Percentiles rank a stretch among this genome's conserved stretches.
Conservation (phyloP, 2,797 vertebrate genomes). For the Manis javanica region DNA sequence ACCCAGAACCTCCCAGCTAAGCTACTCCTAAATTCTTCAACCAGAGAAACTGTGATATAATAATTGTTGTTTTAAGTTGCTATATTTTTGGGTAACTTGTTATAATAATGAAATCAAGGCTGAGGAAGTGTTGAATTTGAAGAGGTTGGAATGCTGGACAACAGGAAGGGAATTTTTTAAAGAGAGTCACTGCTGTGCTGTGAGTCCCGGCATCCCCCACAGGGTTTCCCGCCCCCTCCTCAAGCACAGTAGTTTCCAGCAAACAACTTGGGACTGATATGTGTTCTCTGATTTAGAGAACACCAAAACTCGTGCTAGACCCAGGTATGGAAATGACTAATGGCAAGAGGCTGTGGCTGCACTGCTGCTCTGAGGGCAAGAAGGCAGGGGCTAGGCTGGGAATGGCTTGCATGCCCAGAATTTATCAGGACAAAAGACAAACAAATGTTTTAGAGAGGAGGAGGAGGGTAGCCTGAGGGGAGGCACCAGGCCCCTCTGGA, state of each 20-base stretch:
- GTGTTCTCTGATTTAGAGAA: background rate
- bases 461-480: too few species aligned
- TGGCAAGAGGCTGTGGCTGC: background rate
- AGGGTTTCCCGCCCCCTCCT: fast-evolving
- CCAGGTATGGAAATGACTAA: background rate
- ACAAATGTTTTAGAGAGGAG: too few species aligned
- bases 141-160: background rate
- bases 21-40: background rate
- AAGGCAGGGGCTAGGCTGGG: too few species aligned
- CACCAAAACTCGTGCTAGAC: background rate
- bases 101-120: background rate
- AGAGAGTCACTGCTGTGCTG: background rate
- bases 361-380: too few species aligned
- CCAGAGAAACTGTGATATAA: background rate
- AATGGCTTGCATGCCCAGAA: background rate
- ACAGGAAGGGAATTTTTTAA: background rate
- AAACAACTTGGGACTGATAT: background rate
- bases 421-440: background rate
- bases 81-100: background rate
- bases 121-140: background rate
- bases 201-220: background rate
- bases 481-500: too few species aligned
- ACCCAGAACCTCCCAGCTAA: background rate
- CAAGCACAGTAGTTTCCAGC: background rate
- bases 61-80: background rate